phyloP scores from a whole-genome alignment of 2,797 vertebrate genomes.

The Pangasius sanitwongsei region DNA sequence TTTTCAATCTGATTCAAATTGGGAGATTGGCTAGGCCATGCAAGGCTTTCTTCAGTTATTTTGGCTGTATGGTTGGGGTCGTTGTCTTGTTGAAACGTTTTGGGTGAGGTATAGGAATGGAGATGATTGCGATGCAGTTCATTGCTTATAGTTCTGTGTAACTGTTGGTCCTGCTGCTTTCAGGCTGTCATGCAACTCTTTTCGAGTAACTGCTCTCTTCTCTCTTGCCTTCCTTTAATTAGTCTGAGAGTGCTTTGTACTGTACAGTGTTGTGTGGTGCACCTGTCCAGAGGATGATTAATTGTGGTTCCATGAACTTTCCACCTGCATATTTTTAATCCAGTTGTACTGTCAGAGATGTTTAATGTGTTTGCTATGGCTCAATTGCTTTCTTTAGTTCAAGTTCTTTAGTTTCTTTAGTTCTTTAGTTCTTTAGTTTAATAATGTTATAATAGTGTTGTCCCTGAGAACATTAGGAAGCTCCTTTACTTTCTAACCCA shows the following conservation, averaged over 20 bases:
- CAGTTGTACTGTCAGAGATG: neutral
- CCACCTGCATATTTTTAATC: neutral
- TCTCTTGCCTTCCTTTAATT: neutral
- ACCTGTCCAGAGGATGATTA: neutral
- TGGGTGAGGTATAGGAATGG: neutral
- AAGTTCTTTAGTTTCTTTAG: too few species aligned
- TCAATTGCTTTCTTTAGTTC: neutral
- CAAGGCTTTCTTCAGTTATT: neutral
- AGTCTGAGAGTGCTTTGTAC: neutral
- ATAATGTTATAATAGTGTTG: neutral
- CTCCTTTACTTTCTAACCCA: neutral
- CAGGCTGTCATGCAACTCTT: neutral
- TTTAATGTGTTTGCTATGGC: neutral
- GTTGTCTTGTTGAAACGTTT: neutral
- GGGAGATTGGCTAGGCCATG: neutral
- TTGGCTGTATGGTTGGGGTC: neutral
- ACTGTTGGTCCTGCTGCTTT: neutral
- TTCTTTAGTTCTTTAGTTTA: too few species aligned
- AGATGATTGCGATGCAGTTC: neutral
- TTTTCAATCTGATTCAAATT: neutral
- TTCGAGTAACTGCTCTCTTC: neutral
- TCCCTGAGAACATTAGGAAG: neutral
- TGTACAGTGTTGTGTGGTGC: neutral
- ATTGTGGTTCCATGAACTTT: neutral
- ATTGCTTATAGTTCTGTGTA: neutral